Evolutionary conservation across 1,140 invertebrate species (phyloP).

Genomic region (Zaprionus taronus): DNA sequence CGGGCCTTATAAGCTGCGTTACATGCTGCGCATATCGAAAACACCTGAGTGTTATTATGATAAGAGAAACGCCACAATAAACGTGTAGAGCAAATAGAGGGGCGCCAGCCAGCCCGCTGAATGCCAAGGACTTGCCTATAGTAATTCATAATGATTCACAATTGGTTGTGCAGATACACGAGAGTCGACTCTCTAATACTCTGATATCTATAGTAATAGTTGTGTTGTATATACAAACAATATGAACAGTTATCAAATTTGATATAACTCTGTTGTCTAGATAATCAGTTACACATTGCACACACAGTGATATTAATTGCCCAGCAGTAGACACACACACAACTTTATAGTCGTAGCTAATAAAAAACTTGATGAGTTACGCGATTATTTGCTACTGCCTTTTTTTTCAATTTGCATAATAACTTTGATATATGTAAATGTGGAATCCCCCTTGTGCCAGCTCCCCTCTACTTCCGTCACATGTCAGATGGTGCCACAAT

Average conservation of each 20-base stretch:
- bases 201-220: neutral
- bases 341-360: neutral
- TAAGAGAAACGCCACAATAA: neutral
- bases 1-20: neutral
- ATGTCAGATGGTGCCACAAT: neutral
- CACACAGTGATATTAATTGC: neutral
- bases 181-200: neutral
- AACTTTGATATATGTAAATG: neutral
- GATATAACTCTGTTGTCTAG: neutral
- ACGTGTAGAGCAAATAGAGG: neutral
- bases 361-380: conserved; percentile 2
- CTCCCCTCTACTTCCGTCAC: neutral
- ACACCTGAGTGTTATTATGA: conserved; percentile 1
- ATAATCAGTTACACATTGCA: neutral
- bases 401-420: conserved; percentile 2
- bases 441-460: neutral
- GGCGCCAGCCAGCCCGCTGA: neutral
- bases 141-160: neutral
- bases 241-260: neutral
- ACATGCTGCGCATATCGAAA: conserved; percentile 1
- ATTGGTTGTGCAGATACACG: no score
- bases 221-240: neutral
- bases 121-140: neutral
- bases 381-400: neutral
- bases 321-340: no score